A percentile compares a stretch with the other conserved stretches of the same genome.
Evolutionary conservation across 64 coral and sea anemone species (phyloP).

Genomic region (Hydrozoanthus tunicans): DNA sequence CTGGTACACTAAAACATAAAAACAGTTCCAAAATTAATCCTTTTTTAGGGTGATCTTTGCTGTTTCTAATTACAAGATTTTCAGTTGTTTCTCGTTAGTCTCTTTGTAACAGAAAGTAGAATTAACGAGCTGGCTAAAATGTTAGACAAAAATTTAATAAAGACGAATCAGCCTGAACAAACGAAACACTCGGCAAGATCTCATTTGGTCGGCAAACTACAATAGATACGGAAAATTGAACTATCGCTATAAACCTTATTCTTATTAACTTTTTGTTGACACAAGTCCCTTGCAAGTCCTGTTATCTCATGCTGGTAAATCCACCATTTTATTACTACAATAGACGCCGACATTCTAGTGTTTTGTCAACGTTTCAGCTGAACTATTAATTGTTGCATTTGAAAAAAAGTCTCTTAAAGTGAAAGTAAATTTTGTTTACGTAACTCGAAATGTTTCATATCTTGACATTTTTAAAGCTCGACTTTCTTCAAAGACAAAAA

Average conservation of each 20-base stretch:
- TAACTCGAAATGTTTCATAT: too few relatives aligned
- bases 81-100: neutral
- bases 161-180: neutral
- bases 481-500: too few relatives aligned
- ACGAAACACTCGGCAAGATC: neutral
- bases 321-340: neutral
- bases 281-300: neutral
- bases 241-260: neutral
- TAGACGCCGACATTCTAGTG: too few relatives aligned
- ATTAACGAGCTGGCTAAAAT: neutral
- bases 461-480: too few relatives aligned
- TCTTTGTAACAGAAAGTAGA: conserved; percentile 9
- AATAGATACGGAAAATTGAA: conserved; percentile 20
- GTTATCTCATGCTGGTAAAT: neutral
- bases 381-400: too few relatives aligned
- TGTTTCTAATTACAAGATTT: conserved; percentile 24
- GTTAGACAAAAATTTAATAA: conserved; percentile 20
- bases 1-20: conserved; percentile 2
- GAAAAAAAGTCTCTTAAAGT: too few relatives aligned
- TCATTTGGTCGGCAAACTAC: conserved; percentile 28
- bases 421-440: too few relatives aligned
- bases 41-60: neutral
- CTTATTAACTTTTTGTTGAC: conserved; percentile 35
- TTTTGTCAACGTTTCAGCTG: too few relatives aligned
- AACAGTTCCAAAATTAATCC: neutral